These are phyloP conservation scores for Neotragus pygmaeus DNA, from an alignment of 2,113 vertebrate species.

Conservation along the genomic window DNA sequence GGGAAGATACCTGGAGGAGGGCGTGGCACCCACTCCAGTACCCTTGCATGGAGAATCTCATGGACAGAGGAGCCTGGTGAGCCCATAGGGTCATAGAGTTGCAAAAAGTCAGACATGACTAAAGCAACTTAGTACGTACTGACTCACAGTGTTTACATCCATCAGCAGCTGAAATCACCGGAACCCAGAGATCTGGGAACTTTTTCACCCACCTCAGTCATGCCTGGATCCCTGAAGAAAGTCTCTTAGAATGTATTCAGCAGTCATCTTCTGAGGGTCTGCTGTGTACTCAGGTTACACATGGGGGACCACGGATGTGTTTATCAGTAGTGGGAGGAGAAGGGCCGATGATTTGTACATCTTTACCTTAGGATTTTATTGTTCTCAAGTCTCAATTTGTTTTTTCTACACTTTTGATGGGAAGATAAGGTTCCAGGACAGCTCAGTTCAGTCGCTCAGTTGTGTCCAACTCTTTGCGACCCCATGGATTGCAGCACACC, in stretches of 20 bases:
- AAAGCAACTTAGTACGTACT: background rate
- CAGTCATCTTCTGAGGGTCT: background rate
- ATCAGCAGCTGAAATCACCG: background rate
- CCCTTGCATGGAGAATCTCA: background rate
- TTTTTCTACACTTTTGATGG: background rate
- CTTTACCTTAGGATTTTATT: background rate
- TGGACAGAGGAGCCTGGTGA: background rate
- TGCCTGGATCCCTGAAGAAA: background rate
- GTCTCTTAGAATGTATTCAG: background rate
- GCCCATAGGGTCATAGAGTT: background rate
- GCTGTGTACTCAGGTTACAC: background rate
- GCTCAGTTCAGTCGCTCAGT: background rate
- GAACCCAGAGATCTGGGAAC: background rate
- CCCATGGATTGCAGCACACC: background rate
- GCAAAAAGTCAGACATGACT: background rate
- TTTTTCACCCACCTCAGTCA: background rate
- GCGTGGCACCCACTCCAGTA: background rate
- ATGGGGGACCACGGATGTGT: fast-evolving
- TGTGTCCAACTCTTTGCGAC: background rate
- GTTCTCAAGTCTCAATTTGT: background rate
- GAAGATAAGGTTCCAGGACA: background rate
- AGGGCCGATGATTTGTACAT: background rate
- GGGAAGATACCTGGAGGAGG: background rate
- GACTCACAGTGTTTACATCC: background rate
- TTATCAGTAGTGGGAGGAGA: background rate